Evolutionary conservation across 1,140 invertebrate genomes (phyloP).

Genomic region (Cydia amplana): DNA sequence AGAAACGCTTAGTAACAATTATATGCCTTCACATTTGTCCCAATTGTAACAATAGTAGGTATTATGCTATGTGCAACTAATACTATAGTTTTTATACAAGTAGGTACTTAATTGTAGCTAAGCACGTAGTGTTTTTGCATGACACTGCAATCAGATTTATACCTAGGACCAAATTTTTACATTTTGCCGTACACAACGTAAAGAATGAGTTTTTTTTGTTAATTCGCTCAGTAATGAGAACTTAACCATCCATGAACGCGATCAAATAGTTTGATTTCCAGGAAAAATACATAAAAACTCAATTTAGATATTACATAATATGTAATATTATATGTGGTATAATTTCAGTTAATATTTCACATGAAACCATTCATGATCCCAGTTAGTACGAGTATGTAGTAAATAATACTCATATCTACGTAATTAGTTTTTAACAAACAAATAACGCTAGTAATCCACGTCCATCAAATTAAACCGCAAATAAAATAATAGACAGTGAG

Average conservation of each 20-base stretch:
- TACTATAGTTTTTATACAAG: not conserved
- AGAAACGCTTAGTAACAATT: too few species aligned
- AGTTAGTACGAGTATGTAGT: not conserved
- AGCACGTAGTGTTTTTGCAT: not conserved
- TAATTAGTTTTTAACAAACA: not conserved
- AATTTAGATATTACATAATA: not conserved
- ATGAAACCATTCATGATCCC: not conserved
- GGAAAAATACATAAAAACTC: not conserved
- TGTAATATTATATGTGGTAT: not conserved
- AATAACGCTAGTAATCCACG: not conserved
- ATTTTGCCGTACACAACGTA: not conserved
- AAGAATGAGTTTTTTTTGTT: not conserved
- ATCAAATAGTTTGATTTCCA: not conserved
- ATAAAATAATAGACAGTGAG: conserved; percentile 7
- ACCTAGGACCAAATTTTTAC: not conserved
- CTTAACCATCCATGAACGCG: conserved; percentile 9
- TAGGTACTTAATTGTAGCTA: not conserved
- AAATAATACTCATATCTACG: not conserved
- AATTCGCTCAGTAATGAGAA: conserved; percentile 6
- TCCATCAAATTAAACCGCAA: conserved; percentile 12
- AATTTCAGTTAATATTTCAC: not conserved
- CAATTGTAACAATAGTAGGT: not conserved
- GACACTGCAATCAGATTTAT: not conserved
- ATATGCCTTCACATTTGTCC: too few species aligned
- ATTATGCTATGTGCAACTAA: not conserved